Evolutionary conservation across 1,140 invertebrate genomes (phyloP).

Genomic region (Solenopsis fugax): DNA sequence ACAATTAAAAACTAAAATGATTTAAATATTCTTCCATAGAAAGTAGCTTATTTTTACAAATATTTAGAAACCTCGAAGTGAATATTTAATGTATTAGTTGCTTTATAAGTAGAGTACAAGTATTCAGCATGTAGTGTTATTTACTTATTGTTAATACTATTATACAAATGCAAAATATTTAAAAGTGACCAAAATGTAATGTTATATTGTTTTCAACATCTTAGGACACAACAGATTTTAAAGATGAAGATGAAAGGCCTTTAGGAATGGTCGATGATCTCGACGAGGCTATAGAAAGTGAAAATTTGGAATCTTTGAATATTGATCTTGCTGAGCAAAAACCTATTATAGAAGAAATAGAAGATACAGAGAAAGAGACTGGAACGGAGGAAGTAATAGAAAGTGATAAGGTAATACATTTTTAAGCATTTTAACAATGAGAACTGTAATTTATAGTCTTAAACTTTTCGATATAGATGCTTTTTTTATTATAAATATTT

Average conservation of each 20-base stretch:
- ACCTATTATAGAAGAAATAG: conserved; percentile 78
- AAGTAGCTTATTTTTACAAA: conserved; percentile 20
- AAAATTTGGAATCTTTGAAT: conserved; percentile 66
- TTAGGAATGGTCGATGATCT: conserved; percentile 55
- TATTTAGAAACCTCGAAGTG: conserved; percentile 7
- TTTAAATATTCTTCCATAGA: conserved; percentile 8
- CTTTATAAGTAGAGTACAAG: neutral
- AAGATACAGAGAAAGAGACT: conserved; percentile 84
- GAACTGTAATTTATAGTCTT: neutral
- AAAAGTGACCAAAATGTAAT: neutral
- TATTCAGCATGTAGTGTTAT: neutral
- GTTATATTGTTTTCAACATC: conserved; percentile 38
- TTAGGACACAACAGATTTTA: conserved; percentile 88
- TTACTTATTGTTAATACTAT: conserved; percentile 21
- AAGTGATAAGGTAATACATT: conserved; percentile 76
- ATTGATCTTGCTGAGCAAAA: conserved; percentile 69
- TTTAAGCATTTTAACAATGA: neutral
- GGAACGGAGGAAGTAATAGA: conserved; percentile 82
- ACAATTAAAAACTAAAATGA: conserved; percentile 21
- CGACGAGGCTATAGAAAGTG: conserved; percentile 42
- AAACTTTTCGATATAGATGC: neutral
- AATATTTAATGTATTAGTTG: no score
- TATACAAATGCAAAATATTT: conserved; percentile 10
- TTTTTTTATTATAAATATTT: conserved; percentile 3
- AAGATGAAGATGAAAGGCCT: conserved; percentile 82